A percentile compares a stretch with the other conserved stretches of the same genome.
Evolutionary conservation across 2,113 vertebrate species (phyloP).

Genomic region (Vulpes ferrilata): DNA sequence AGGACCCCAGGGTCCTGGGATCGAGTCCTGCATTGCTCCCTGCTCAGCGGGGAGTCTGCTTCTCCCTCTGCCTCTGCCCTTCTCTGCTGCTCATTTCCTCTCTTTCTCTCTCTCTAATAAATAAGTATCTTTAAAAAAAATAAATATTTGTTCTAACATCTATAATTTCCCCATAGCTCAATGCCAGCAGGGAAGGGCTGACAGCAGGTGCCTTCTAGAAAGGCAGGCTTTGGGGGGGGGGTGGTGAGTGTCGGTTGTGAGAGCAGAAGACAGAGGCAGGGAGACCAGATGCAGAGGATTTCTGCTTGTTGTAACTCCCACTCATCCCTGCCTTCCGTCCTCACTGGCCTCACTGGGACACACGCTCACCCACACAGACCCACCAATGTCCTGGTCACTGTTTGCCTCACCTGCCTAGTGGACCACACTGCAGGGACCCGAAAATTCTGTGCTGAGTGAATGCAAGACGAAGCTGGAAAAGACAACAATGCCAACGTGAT

Average conservation of each 20-base stretch:
- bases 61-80: no score
- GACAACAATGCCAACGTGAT: not conserved
- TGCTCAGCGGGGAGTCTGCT: no score
- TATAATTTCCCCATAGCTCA: not conserved
- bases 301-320: not conserved
- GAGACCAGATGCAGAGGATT: not conserved
- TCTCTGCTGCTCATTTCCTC: no score
- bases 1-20: no score
- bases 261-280: not conserved
- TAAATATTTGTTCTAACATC: not conserved
- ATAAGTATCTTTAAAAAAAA: no score
- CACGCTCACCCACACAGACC: not conserved
- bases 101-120: no score
- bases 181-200: not conserved
- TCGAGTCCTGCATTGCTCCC: no score
- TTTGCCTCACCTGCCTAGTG: not conserved
- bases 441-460: not conserved
- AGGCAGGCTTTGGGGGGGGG: not conserved
- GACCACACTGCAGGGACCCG: not conserved
- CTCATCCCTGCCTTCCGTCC: not conserved
- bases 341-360: not conserved
- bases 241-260: not conserved
- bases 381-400: not conserved
- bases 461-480: not conserved
- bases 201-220: not conserved